These are phyloP conservation scores for Cotesia glomerata DNA, from an alignment of 1,140 invertebrate species.

Conservation along the genomic window DNA sequence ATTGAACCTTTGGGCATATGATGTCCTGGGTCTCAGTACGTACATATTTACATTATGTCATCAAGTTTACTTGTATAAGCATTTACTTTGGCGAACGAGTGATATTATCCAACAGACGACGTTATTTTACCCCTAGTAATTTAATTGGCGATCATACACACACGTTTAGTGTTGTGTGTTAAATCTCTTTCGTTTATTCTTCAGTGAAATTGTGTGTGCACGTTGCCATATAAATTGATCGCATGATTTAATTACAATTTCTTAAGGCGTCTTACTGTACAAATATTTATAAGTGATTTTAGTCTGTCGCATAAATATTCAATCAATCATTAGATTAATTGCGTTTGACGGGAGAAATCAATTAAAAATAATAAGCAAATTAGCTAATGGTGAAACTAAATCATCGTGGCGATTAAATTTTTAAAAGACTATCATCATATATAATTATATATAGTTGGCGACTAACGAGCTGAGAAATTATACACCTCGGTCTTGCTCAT, in stretches of 20 bases:
- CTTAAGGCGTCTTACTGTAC: not conserved
- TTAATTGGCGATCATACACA: not conserved
- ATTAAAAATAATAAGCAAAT: no score
- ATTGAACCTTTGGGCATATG: not conserved
- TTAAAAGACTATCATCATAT: not conserved
- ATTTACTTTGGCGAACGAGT: not conserved
- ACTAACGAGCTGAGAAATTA: conserved; percentile 17
- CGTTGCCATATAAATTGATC: not conserved
- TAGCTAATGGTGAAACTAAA: no score
- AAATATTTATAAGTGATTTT: not conserved
- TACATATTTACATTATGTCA: conserved; percentile 5
- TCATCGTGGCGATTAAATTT: not conserved
- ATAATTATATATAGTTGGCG: not conserved
- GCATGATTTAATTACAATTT: not conserved
- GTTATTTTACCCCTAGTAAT: not conserved
- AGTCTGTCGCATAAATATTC: no score
- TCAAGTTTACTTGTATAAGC: not conserved
- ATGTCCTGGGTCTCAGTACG: not conserved
- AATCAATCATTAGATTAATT: no score
- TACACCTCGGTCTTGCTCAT: not conserved
- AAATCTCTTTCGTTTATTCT: not conserved
- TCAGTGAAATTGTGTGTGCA: not conserved
- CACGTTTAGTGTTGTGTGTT: not conserved
- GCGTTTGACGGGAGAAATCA: no score
- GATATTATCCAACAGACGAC: not conserved